phyloP scores from a whole-genome alignment of 2,797 vertebrate genomes.

The Eidolon dupreanum region DNA sequence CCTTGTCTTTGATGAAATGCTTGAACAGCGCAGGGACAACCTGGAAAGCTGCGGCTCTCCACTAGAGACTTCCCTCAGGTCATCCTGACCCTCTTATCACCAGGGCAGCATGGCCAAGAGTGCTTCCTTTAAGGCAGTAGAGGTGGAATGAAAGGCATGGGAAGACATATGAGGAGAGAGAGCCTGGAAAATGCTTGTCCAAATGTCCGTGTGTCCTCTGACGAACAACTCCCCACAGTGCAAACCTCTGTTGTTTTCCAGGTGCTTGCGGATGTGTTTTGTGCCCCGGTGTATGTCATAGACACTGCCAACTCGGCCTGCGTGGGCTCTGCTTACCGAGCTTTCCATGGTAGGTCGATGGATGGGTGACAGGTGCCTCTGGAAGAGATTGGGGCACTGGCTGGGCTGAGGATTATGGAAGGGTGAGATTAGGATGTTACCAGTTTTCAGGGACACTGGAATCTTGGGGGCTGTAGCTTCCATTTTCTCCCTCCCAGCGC shows the following conservation, averaged over 20 bases:
- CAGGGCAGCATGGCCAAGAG: rapidly evolving
- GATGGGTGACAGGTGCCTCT: not conserved
- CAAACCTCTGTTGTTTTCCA: not conserved
- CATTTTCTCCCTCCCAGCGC: not conserved
- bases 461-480: not conserved
- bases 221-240: rapidly evolving
- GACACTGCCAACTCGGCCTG: conserved; percentile 94
- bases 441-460: not conserved
- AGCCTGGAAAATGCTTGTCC: not conserved
- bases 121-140: not conserved
- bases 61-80: not conserved
- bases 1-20: not conserved
- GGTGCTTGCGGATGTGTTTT: conserved; percentile 96
- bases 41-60: not conserved
- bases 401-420: conserved; percentile 57
- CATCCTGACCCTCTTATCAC: not conserved
- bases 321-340: conserved; percentile 94
- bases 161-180: not conserved
- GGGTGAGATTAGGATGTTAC: not conserved
- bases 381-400: not conserved
- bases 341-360: conserved; percentile 90
- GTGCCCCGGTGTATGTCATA: conserved; percentile 92
- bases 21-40: not conserved
- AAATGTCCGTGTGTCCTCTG: not conserved
- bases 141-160: not conserved